Evolutionary conservation across 2,888 invertebrate species (phyloP), one percentile per base, ranked within the genome.

Genomic region (Mongoloraphidia duomilia): DNA sequence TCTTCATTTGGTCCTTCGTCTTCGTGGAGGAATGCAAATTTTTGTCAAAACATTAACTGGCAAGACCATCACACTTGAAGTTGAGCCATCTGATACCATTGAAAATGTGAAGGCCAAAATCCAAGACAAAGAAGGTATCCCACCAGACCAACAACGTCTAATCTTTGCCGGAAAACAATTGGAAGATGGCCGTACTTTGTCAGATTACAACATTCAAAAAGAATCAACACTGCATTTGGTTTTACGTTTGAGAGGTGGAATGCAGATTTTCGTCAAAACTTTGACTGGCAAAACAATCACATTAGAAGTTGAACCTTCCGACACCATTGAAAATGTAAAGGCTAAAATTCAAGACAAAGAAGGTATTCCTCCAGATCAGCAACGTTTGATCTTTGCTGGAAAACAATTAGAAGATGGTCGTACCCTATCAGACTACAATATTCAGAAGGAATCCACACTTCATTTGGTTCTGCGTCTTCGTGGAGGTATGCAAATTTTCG

Each of bases 301-400:
- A 0, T 53, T 74, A 1, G 73, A 74, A 59, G 73, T 74, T 1
- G 77, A 79, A 58, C 84, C 91, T 47, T 87, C 88, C 1, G 91
- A 92, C 64, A 87, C 89, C 9, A 92, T 93, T 59, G 92, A 93
- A 71, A 92, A 93, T 80, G 91, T 93, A 13, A 93, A 93, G 65
- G 85, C 87, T 0, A 90, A 90, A 65, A 89, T 90, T 58, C 88
- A 90, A 63, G 88, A 90, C 58, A 91, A 90, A 67, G 90, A 90
- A 65, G 90, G 90, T 46, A 89, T 90, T 59, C 89, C 89, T 1
- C 89, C 89, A 59, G 89, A 89, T 67, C 88, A 90, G 65, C 89
- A 90, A 65, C 77, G 89, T 65, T 73, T 89, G 61, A 90, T 90
- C 65, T 90, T 91, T 63, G 89, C 90, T 62, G 92, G 92, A 52